Conservation (phyloP, 2,888 invertebrate genomes). For the Eugnorisma glareosa region DNA sequence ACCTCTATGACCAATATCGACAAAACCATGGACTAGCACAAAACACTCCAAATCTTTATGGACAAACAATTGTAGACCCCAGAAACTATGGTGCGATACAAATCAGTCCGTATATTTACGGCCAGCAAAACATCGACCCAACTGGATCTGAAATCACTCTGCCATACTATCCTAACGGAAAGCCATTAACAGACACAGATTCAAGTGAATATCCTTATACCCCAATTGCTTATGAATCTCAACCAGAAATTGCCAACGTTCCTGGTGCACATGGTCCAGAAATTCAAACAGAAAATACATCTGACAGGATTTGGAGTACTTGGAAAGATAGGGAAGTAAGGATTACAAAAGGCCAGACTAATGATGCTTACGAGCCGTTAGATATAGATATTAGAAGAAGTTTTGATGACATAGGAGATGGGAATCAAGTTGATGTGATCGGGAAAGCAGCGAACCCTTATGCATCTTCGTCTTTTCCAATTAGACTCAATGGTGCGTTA, state of each 20-base stretch:
- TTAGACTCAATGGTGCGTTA: conserved; percentile 37
- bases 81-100: not conserved
- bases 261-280: not conserved
- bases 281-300: conserved; percentile 16
- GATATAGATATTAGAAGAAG: conserved; percentile 38
- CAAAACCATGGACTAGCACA: conserved; percentile 15
- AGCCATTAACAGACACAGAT: conserved; percentile 1
- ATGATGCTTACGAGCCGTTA: not conserved
- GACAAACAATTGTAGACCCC: not conserved
- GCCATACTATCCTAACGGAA: conserved; percentile 29
- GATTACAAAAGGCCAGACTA: not conserved
- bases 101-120: conserved; percentile 10
- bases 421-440: not conserved
- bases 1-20: conserved; percentile 33
- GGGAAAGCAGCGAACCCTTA: not conserved
- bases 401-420: not conserved
- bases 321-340: conserved; percentile 53
- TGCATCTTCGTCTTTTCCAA: conserved; percentile 6
- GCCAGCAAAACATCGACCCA: not conserved
- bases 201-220: not conserved
- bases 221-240: not conserved
- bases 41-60: not conserved
- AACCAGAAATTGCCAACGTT: not conserved
- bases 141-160: not conserved
- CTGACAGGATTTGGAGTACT: conserved; percentile 38